These are phyloP conservation scores for Drosophila histrio DNA, from an alignment of 2,888 invertebrate species.

Conservation along the genomic window DNA sequence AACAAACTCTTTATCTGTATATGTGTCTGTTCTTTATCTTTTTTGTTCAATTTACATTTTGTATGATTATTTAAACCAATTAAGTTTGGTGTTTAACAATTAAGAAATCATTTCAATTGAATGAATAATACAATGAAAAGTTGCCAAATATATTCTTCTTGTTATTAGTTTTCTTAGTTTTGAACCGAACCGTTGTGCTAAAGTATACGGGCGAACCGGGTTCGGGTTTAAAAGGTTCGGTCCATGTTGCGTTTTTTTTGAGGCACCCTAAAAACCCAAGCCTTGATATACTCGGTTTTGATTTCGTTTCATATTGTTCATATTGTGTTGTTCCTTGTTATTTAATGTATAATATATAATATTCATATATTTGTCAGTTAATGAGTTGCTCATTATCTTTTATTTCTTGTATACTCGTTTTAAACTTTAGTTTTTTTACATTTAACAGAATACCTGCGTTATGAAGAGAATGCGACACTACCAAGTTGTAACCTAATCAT, in stretches of 20 bases:
- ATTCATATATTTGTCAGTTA: not conserved
- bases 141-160: not conserved
- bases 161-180: not conserved
- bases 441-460: not conserved
- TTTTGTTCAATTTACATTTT: not conserved
- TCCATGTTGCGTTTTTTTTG: not conserved
- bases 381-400: not conserved
- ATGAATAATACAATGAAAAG: not conserved
- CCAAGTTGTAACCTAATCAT: slow-evolving; percentile 1
- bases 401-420: not conserved
- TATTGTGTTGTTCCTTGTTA: not conserved
- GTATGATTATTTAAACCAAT: not conserved
- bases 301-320: not conserved
- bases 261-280: not conserved
- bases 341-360: not conserved
- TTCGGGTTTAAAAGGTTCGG: not conserved
- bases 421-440: not conserved
- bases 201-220: not conserved
- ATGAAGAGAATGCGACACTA: not conserved
- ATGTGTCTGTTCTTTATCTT: no score
- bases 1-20: not conserved
- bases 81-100: not conserved
- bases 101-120: not conserved
- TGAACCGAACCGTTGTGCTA: not conserved
- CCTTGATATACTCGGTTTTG: not conserved